Base-by-base conservation (phyloP, 2,797 vertebrate genomes). In the Premnoplex brunnescens region DNA sequence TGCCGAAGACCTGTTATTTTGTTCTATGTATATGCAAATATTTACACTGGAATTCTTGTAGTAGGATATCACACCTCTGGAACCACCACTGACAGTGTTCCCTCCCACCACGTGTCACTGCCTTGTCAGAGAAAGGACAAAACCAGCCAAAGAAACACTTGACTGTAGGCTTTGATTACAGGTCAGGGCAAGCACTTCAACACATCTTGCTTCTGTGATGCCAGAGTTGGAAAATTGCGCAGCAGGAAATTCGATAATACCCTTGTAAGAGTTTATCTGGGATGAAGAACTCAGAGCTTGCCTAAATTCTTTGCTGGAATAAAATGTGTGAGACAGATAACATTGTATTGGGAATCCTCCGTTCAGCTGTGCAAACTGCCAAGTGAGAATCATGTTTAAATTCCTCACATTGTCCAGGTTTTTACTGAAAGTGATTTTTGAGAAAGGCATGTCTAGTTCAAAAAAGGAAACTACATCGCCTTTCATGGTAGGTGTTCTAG, bases 11-110 rank as follows among this genome's bases (percentile, higher is more conserved):
- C 83, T 7, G 9, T 88, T 91, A 96, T 96, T 96, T 93, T 93
- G 90, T 89, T 96, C 91, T 94, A 88, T 94, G 67, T 90, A 91
- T 95, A 91, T 89, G 88, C 94, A 96, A 96, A 95, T 95, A 94
- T 95, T 95, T 93, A 95, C 85, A 60, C 62, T 93, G 74, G 71
- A 94, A 90, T 72, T 79, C 89, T 82, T 91, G 46, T 60, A 88
- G 83, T 77, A 88, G 85, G 67, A 89, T 91, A 90, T 93, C 67
- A 77, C 80, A 91, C 88, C 91, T 96, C 94, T 88, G 92, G 83
- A 96, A 89, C 71, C 55, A 79, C 60, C 74, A 91, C 77, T 85
- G 89, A 86, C 76, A 54, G 44, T 14, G 51, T 82, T 86, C 59
- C n/a, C 28, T 89, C 59, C 56, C 39, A 67, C 44, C 55, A 94